Conservation (phyloP, 2,888 invertebrate species). For the Choristoneura rosaceana region DNA sequence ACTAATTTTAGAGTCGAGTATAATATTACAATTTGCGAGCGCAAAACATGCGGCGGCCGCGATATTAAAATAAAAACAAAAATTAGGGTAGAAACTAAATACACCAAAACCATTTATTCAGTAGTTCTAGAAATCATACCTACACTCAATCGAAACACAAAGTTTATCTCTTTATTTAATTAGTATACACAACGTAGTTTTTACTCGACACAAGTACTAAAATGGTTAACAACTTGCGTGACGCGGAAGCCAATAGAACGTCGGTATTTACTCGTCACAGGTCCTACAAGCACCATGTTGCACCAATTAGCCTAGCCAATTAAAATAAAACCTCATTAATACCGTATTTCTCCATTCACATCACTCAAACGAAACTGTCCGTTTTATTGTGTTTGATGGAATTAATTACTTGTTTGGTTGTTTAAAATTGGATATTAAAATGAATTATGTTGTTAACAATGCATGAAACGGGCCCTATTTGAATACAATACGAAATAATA, state of each 20-base stretch:
- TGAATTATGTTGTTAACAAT: neutral
- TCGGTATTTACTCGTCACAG: conserved; percentile 12
- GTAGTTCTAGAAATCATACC: too few relatives aligned
- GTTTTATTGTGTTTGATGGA: neutral
- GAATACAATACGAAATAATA: neutral
- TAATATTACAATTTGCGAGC: too few relatives aligned
- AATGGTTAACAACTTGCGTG: conserved; percentile 17
- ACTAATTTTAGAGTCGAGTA: neutral
- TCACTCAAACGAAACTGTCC: neutral
- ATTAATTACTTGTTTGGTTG: neutral
- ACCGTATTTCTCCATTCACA: neutral
- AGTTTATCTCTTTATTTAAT: too few relatives aligned
- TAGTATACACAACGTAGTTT: too few relatives aligned
- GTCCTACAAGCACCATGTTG: neutral
- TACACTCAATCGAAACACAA: too few relatives aligned
- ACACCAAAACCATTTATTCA: too few relatives aligned
- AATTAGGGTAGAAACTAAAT: too few relatives aligned
- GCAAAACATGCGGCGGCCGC: too few relatives aligned
- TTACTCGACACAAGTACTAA: neutral
- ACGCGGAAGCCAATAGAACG: conserved; percentile 28
- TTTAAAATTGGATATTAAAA: conserved; percentile 2
- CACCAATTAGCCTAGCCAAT: conserved; percentile 21
- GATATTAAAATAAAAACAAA: too few relatives aligned
- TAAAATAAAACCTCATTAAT: conserved; percentile 19
- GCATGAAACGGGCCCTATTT: neutral